Conservation (phyloP, 2,797 vertebrate species). For the Oreonectes daqikongensis region DNA sequence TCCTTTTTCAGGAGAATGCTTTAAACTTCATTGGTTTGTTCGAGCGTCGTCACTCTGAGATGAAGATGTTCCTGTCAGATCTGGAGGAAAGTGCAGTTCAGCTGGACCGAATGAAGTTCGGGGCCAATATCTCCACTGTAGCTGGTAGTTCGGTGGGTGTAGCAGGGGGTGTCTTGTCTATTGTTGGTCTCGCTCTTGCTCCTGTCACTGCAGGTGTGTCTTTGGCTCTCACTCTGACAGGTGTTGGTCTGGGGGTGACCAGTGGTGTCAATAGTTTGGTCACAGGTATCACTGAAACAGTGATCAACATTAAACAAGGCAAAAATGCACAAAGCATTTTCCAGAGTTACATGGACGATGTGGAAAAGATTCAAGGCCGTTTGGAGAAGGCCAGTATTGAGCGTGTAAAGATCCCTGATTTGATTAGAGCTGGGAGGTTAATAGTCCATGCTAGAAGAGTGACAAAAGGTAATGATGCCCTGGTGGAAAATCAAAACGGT, state of each 20-base stretch:
- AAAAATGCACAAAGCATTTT: slow-evolving; percentile 60
- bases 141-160: slow-evolving; percentile 72
- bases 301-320: slow-evolving; percentile 59
- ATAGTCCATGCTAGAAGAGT: slow-evolving; percentile 16
- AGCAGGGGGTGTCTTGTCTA: slow-evolving; percentile 68
- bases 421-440: slow-evolving; percentile 10
- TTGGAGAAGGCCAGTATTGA: slow-evolving; percentile 54
- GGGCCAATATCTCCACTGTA: slow-evolving; percentile 73
- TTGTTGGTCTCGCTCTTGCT: slow-evolving; percentile 70
- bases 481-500: slow-evolving; percentile 5
- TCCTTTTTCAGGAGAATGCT: slow-evolving; percentile 60
- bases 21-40: slow-evolving; percentile 63
- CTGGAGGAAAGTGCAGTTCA: slow-evolving; percentile 68
- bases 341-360: slow-evolving; percentile 67
- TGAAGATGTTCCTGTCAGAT: slow-evolving; percentile 64
- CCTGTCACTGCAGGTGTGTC: slow-evolving; percentile 71
- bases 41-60: slow-evolving; percentile 43
- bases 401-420: neutral
- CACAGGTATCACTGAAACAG: slow-evolving; percentile 64
- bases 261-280: slow-evolving; percentile 64
- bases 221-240: slow-evolving; percentile 62
- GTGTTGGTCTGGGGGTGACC: slow-evolving; percentile 66
- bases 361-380: slow-evolving; percentile 57
- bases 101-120: slow-evolving; percentile 71
- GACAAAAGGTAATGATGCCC: slow-evolving; percentile 27